These are phyloP conservation scores for Staurois parvus DNA, from an alignment of 2,797 vertebrate genomes.

Conservation along the genomic window DNA sequence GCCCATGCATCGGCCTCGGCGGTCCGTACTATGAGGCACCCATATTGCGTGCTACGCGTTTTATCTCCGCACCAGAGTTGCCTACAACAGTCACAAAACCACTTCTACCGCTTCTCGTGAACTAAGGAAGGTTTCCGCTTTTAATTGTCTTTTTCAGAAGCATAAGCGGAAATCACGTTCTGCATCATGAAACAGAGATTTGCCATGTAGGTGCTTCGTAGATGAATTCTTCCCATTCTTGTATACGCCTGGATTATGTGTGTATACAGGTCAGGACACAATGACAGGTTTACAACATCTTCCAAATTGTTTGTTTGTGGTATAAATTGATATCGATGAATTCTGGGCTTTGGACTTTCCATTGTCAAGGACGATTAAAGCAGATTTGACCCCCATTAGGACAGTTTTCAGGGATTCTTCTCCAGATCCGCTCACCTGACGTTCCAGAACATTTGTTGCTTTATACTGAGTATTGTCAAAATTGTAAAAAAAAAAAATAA, in stretches of 20 bases:
- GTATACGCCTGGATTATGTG: background rate
- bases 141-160: too few relatives aligned
- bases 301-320: background rate
- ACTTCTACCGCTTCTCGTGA: background rate
- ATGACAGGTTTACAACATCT: background rate
- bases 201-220: background rate
- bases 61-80: conserved; percentile 22
- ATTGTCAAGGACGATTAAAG: background rate
- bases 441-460: conserved; percentile 40
- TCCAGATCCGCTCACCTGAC: conserved; percentile 59
- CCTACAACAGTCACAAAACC: conserved; percentile 9
- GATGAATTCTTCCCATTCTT: too few relatives aligned
- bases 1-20: background rate
- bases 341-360: conserved; percentile 15
- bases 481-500: conserved; percentile 42
- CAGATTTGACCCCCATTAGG: conserved; percentile 32
- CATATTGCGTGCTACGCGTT: too few relatives aligned
- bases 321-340: background rate
- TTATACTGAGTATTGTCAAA: conserved; percentile 57
- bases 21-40: background rate
- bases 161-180: too few relatives aligned
- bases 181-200: background rate
- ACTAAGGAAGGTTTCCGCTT: too few relatives aligned
- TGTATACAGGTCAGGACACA: background rate
- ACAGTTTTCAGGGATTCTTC: conserved; percentile 67